Base-by-base conservation (phyloP, 2,113 vertebrate species). In the Callorhinus ursinus region DNA sequence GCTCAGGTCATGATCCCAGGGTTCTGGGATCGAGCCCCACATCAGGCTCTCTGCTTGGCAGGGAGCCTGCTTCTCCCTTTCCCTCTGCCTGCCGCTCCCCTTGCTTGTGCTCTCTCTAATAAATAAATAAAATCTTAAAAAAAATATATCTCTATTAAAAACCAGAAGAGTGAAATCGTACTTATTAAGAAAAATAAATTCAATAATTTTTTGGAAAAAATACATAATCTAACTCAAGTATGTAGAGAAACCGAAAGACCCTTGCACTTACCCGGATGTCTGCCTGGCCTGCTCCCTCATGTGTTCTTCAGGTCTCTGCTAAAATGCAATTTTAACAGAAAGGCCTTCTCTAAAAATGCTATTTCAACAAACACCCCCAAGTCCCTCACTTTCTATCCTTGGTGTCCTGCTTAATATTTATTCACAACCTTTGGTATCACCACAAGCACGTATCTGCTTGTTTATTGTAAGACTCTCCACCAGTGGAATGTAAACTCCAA, bases 181-280 rank as follows among this genome's bases (percentile, higher is more conserved):
- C 67, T 86, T 93, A 90, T 18, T 39, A 89, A 82, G n/a, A 93
- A 95, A 88, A 92, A 93, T 31, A 74, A 81, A 80, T 63, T 53
- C 18, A 88, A 22, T 26, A 69, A 26, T 82, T 79, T 94, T 82
- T 0, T 18, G 39, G 16, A 12, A 21, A 69, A 96, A 83, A 79
- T 57, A 76, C 21, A 90, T 15, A 26, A 61, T 42, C 67, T 84
- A 85, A 91, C 63, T 92, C 55, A 91, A 80, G 15, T 57, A 81
- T 36, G 67, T 74, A 22, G 85, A 95, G 24, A 90, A 79, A 84
- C 28, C 74, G 2, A 79, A 31, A 5, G 12, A 53, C 16, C 21
- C 42, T 53, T 59, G 18, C 11, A 84, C 51, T 65, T 80, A 89
- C 18, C 28, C 3, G 36, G 10, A 46, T 39, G 21, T 79, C 21